These are phyloP conservation scores for Volucella bombylans DNA, from an alignment of 2,888 invertebrate species.

Conservation along the genomic window DNA sequence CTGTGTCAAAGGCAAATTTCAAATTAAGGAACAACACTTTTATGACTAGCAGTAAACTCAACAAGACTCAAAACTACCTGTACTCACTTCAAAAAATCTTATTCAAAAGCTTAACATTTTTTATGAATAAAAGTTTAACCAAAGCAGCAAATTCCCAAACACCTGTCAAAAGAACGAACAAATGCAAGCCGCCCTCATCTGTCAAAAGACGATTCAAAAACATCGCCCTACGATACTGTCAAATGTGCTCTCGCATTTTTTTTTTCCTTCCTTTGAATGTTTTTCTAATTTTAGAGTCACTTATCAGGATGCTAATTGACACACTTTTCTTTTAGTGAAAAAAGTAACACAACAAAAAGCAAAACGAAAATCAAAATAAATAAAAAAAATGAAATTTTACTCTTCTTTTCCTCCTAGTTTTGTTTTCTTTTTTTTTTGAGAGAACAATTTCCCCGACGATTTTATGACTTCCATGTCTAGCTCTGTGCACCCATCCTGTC, in stretches of 20 bases:
- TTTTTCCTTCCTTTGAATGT: conserved; percentile 34
- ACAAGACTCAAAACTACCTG: too few relatives aligned
- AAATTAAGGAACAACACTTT: too few relatives aligned
- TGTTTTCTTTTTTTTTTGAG: conserved; percentile 16
- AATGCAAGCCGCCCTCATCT: background rate
- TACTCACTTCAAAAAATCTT: too few relatives aligned
- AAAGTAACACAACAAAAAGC: background rate
- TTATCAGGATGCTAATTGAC: conserved; percentile 71
- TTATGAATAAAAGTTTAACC: background rate
- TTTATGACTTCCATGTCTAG: conserved; percentile 69
- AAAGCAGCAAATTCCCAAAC: background rate
- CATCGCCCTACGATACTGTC: background rate
- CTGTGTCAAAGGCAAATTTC: too few relatives aligned
- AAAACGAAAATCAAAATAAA: too few relatives aligned
- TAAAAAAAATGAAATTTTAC: too few relatives aligned
- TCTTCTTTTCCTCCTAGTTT: background rate
- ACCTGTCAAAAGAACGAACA: background rate
- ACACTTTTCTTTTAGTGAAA: conserved; percentile 48
- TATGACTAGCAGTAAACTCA: too few relatives aligned
- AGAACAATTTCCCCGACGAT: conserved; percentile 64
- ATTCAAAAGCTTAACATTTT: too few relatives aligned
- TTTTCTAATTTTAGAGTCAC: conserved; percentile 66
- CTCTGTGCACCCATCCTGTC: background rate
- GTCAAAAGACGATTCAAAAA: conserved; percentile 1
- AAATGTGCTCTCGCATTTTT: background rate